Base-by-base conservation (phyloP, 1,140 invertebrate genomes). In the Holotrichia oblita region DNA sequence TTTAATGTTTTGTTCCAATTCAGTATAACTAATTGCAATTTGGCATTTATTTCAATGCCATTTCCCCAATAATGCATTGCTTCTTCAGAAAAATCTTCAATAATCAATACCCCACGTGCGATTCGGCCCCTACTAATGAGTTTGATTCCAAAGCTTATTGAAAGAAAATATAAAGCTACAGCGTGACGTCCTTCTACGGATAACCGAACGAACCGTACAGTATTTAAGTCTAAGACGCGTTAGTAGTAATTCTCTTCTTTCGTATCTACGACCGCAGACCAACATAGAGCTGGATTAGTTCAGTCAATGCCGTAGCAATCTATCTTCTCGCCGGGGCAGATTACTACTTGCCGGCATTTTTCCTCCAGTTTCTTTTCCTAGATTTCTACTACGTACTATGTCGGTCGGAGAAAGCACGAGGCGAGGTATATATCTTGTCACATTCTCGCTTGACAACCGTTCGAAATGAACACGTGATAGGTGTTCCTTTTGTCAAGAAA, bases 401-500 rank as follows among this genome's bases (percentile, higher is more conserved):
- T n/a, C 48, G 14, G 6, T 17, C 2, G 14, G 14, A 55, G 48
- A 17, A 55, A 55, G 14, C 48, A 55, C n/a, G 14, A 55, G 14
- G 48, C 10, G 10, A 48, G 44, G n/a, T 55, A 55, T 55, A 17
- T 55, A 55, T 55, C 48, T 55, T 17, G n/a, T 55, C 48, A 55
- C 48, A 55, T 69, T 69, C 27, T 34, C 20, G 6, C 22, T 10
- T 4, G 61, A 69, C 27, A 69, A 24, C 61, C 22, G 22, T 69
- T 34, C 27, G 61, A 69, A 27, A 69, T 27, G 61, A 69, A 69
- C 61, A 69, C 61, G 27, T 69, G 22, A 27, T 34, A 34, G 61
- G 61, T 34, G 61, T 69, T 69, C 61, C 61, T 69, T 69, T 34
- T 69, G 61, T 69, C 61, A 34, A 34, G 17, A 69, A 27, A 69